phyloP scores from a whole-genome alignment of 2,113 vertebrate genomes.

The Gavialis gangeticus region DNA sequence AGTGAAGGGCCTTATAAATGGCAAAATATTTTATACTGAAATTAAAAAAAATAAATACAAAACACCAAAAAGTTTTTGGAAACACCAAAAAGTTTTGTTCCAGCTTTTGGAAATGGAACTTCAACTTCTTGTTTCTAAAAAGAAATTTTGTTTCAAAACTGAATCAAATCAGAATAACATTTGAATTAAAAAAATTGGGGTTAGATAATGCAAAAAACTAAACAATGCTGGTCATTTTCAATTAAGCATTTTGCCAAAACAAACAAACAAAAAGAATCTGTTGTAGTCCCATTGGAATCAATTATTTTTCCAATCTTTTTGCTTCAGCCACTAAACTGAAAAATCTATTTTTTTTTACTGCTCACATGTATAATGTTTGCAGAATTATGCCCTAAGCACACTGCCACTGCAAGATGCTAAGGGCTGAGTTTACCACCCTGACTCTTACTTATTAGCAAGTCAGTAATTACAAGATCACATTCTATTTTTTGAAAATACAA shows the following conservation, averaged over 20 bases:
- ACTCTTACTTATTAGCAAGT: background rate
- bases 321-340: background rate
- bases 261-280: rapidly evolving
- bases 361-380: background rate
- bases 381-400: background rate
- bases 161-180: too few species aligned
- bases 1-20: too few species aligned
- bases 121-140: too few species aligned
- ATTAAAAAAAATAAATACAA: too few species aligned
- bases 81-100: too few species aligned
- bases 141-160: too few species aligned
- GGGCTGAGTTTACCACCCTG: background rate
- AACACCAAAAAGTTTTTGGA: too few species aligned
- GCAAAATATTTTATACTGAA: too few species aligned
- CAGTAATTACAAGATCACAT: background rate
- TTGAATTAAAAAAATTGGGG: too few species aligned
- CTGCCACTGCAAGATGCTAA: background rate
- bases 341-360: background rate
- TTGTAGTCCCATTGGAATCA: background rate
- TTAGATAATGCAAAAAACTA: too few species aligned
- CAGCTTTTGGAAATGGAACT: too few species aligned
- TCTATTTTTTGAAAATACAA: background rate
- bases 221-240: background rate
- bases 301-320: background rate
- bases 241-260: background rate